A percentile compares a stretch with the other conserved stretches of the same genome.
Evolutionary conservation across 2,113 vertebrate genomes (phyloP).

Genomic region (Lamprologus speciosus): DNA sequence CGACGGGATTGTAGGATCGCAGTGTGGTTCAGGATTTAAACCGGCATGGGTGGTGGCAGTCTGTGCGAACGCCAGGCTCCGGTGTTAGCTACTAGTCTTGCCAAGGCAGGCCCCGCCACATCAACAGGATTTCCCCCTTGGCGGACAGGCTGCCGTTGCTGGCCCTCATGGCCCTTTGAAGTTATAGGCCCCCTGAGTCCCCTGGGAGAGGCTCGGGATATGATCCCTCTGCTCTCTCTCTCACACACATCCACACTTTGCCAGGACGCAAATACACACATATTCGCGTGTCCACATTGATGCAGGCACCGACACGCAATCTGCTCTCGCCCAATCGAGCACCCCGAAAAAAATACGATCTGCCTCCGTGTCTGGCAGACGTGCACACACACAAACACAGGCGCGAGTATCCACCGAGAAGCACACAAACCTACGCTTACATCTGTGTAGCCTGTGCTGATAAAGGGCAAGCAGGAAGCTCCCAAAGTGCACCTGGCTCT

Average conservation of each 20-base stretch:
- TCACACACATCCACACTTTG: background rate
- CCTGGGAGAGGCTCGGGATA: conserved; percentile 42
- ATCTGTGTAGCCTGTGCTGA: conserved; percentile 48
- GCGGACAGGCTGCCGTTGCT: conserved; percentile 20
- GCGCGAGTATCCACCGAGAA: background rate
- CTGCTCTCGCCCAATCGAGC: background rate
- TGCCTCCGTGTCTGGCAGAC: background rate
- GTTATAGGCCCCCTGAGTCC: conserved; percentile 41
- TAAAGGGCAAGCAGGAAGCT: conserved; percentile 66
- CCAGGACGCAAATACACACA: conserved; percentile 22
- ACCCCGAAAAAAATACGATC: background rate
- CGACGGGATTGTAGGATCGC: background rate
- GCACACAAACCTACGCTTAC: background rate
- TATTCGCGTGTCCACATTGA: background rate
- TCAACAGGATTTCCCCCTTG: conserved; percentile 59
- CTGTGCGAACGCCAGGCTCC: conserved; percentile 15
- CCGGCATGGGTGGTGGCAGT: conserved; percentile 29
- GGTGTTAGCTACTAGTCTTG: conserved; percentile 35
- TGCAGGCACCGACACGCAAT: background rate
- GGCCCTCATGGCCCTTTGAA: conserved; percentile 50
- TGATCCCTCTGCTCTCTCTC: conserved; percentile 29
- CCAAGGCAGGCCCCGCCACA: conserved; percentile 29
- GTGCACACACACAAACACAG: background rate
- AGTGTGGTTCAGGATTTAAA: conserved; percentile 35
- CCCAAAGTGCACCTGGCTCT: conserved; percentile 70